Evolutionary conservation across 1,140 invertebrate species (phyloP), one percentile per base, ranked within the genome.

Genomic region (Oncopeltus fasciatus): DNA sequence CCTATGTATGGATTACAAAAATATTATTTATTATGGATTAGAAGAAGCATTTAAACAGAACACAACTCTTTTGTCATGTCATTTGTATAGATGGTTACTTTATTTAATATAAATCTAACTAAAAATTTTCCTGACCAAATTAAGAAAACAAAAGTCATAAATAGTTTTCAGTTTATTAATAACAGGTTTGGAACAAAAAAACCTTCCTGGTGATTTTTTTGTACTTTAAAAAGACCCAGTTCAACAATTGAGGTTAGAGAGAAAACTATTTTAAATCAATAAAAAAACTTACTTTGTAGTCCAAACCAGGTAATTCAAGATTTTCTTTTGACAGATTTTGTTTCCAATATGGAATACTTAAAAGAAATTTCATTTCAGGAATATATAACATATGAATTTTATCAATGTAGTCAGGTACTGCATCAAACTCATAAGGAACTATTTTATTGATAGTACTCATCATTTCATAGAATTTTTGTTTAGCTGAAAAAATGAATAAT

Each of bases 301-400:
- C 80, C 63, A 88, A 76, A 64, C 80, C 78, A 16, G 80, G 79
- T 57, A 87, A 73, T 56, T 80, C 67, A 64, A 72, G 71, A 29
- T 83, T 74, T 24, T 80, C 74, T 49, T 68, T 72, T 29, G 69
- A 73, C 61, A 77, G 76, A 62, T 77, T 72, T 1, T 76, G 71
- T 38, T 75, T 76, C 79, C 82, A 84, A 57, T 78, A 73, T 31
- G 80, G 82, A 3, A 92, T 78, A 1, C 81, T 82, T 2, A 92
- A 72, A 38, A 91, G 73, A 74, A 87, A 90, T 0, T 88, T 87
- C 63, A 92, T 78, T 75, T 91, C 83, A 5, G 88, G 88, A 66
- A 91, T 77, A 73, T 89, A 92, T 58, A 86, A 73, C 69, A 91
- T 81, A 38, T 62, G 51, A 27, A 62, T 62, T 67, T 82, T 77